These are phyloP conservation scores for Orthosia cruda DNA, from an alignment of 2,888 invertebrate genomes.

Conservation along the genomic window DNA sequence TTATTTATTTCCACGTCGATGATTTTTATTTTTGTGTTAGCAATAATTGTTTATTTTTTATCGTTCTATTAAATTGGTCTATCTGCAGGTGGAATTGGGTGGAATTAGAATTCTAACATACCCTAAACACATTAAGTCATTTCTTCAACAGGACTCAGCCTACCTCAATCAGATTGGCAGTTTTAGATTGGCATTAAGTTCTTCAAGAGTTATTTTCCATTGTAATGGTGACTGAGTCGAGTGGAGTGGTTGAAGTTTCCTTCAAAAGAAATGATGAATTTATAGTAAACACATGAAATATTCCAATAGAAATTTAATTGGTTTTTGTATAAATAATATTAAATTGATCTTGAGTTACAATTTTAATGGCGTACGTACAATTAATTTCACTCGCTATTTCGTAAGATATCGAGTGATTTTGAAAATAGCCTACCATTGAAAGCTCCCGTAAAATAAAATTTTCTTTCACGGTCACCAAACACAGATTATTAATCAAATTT, in stretches of 20 bases:
- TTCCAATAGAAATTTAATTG: neutral
- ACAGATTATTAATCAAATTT: constrained; percentile 71
- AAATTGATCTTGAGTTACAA: neutral
- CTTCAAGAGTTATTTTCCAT: neutral
- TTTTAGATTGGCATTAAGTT: neutral
- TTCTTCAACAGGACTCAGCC: neutral
- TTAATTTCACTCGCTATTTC: constrained; percentile 1
- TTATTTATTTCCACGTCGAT: no score
- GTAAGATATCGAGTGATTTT: constrained; percentile 28
- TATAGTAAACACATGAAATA: neutral
- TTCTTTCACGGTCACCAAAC: constrained; percentile 65
- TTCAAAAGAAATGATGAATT: neutral
- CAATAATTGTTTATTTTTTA: no score
- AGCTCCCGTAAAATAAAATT: constrained; percentile 56
- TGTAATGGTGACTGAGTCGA: neutral
- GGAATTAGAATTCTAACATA: neutral
- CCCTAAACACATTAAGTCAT: neutral
- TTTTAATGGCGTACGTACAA: neutral
- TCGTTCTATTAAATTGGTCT: no score
- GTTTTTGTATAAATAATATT: neutral
- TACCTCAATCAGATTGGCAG: neutral
- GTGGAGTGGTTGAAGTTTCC: neutral
- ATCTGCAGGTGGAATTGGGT: neutral
- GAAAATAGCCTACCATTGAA: constrained; percentile 41
- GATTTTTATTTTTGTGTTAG: no score